These are phyloP conservation scores for Gobiocypris rarus DNA, from an alignment of 2,113 vertebrate species.

Conservation along the genomic window DNA sequence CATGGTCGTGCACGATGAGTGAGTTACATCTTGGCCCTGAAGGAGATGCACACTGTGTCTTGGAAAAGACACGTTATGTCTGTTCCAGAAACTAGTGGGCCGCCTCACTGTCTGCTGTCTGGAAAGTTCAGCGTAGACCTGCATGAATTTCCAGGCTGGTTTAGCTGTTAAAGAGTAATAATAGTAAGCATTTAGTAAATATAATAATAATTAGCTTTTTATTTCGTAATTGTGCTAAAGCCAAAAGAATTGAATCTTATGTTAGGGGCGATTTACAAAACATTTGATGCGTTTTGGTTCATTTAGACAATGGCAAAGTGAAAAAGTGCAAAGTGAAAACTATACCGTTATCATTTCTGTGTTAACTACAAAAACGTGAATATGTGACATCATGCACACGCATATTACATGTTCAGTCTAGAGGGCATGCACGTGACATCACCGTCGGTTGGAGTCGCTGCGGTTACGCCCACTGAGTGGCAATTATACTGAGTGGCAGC, in stretches of 20 bases:
- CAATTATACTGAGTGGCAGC: too few species aligned
- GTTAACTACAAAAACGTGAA: too few species aligned
- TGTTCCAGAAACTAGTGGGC: neutral
- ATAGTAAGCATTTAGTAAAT: neutral
- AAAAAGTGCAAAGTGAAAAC: too few species aligned
- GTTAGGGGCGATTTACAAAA: too few species aligned
- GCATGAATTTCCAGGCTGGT: neutral
- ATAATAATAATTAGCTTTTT: neutral
- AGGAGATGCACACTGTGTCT: neutral
- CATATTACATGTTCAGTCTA: too few species aligned
- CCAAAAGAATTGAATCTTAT: neutral
- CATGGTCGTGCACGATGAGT: constrained; percentile 90
- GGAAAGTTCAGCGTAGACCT: neutral
- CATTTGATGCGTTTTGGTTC: too few species aligned
- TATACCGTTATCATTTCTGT: too few species aligned
- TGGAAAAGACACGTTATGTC: neutral
- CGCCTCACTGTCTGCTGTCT: neutral
- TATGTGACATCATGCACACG: too few species aligned
- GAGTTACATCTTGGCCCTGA: constrained; percentile 64
- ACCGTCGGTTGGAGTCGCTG: too few species aligned
- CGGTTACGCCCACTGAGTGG: too few species aligned
- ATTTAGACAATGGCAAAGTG: too few species aligned
- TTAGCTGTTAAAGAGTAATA: constrained; percentile 8
- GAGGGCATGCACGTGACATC: too few species aligned
- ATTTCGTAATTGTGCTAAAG: neutral